These are phyloP conservation scores for Sylvia borin DNA, from an alignment of 2,797 vertebrate species.

Conservation along the genomic window DNA sequence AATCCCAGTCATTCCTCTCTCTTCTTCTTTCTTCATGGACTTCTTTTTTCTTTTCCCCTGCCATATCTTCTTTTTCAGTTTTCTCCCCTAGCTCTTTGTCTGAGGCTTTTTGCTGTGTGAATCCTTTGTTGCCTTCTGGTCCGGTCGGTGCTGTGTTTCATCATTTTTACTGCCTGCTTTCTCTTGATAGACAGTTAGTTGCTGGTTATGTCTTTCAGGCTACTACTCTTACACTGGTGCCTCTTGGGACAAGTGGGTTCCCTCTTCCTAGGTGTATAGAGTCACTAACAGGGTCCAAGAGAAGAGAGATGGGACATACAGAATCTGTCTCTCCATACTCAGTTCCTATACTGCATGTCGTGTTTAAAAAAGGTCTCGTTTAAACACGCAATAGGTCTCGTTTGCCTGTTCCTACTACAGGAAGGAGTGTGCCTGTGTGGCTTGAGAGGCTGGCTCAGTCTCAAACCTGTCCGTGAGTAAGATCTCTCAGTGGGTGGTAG, in stretches of 20 bases:
- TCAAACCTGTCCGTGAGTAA: not conserved
- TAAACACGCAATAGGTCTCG: not conserved
- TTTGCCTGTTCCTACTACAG: not conserved
- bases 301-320: not conserved
- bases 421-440: not conserved
- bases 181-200: not conserved
- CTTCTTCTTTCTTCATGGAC: not conserved
- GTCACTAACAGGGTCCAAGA: not conserved
- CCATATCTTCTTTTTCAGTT: not conserved
- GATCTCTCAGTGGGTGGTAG: conserved; percentile 1
- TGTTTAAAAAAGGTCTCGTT: not conserved
- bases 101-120: not conserved
- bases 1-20: not conserved
- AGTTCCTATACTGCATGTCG: not conserved
- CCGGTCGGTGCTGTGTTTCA: not conserved
- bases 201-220: not conserved
- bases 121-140: not conserved
- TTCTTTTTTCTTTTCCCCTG: not conserved
- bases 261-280: not conserved
- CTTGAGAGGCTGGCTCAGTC: not conserved
- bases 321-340: not conserved
- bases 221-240: not conserved
- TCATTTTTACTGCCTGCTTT: not conserved
- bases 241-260: not conserved
- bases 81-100: not conserved